Conservation (phyloP, 2,113 vertebrate genomes). For the Andinoacara biseriatus region DNA sequence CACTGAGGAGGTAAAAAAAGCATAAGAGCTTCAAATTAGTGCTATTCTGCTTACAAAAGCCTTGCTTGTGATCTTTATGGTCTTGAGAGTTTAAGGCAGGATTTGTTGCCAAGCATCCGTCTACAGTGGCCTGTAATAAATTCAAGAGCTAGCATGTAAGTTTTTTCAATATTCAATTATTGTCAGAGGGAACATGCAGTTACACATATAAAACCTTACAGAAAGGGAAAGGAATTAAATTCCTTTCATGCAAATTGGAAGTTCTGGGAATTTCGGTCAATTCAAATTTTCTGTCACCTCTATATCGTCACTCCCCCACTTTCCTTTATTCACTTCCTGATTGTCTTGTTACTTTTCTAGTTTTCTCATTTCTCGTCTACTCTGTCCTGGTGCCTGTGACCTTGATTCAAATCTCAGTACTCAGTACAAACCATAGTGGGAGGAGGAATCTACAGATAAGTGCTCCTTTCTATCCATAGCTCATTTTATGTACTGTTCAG, state of each 20-base stretch:
- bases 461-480: neutral
- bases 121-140: conserved; percentile 17
- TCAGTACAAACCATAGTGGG: neutral
- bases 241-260: neutral
- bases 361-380: neutral
- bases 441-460: neutral
- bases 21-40: conserved; percentile 15
- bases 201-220: neutral
- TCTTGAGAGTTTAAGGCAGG: conserved; percentile 26
- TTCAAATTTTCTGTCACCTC: neutral
- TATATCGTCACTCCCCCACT: neutral
- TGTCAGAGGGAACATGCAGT: neutral
- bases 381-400: neutral
- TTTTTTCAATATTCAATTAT: conserved; percentile 29
- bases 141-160: conserved; percentile 34
- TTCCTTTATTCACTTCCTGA: neutral
- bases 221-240: neutral
- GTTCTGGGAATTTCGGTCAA: neutral
- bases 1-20: neutral
- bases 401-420: neutral
- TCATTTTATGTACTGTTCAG: neutral
- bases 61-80: conserved; percentile 62
- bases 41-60: neutral
- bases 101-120: conserved; percentile 57
- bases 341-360: neutral